Evolutionary conservation across 2,888 invertebrate genomes (phyloP).

Genomic region (Lepidocyrtinus sp.): DNA sequence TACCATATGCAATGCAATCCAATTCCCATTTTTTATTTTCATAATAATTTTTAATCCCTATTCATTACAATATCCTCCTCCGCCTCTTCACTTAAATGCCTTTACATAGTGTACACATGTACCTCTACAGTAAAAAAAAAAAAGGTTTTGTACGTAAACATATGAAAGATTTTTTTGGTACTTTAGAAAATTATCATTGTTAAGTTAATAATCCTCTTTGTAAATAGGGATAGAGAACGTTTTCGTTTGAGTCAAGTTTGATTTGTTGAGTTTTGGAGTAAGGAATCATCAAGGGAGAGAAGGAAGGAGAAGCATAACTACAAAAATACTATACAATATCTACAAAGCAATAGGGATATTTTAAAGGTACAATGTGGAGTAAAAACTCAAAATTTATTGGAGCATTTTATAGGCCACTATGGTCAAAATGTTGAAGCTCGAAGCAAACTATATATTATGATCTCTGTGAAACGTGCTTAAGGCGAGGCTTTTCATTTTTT

Average conservation of each 20-base stretch:
- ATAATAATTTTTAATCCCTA: slow-evolving; percentile 8
- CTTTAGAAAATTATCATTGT: not conserved
- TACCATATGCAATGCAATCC: not conserved
- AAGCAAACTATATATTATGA: not conserved
- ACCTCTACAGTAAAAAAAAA: no score
- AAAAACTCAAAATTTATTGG: slow-evolving; percentile 61
- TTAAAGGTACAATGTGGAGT: not conserved
- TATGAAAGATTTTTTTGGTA: not conserved
- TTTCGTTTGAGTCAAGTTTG: not conserved
- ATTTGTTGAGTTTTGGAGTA: slow-evolving; percentile 20
- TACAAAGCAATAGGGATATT: no score
- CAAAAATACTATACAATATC: not conserved
- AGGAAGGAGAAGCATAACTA: not conserved
- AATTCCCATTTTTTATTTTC: not conserved
- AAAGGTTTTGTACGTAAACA: not conserved
- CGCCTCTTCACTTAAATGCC: slow-evolving; percentile 5
- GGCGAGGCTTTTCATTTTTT: not conserved
- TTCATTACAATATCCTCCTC: slow-evolving; percentile 16
- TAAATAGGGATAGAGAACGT: not conserved
- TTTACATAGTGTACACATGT: no score
- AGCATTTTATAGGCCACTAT: slow-evolving; percentile 68
- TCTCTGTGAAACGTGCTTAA: not conserved
- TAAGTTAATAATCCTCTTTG: not conserved
- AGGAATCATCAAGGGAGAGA: not conserved
- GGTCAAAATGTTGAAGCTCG: slow-evolving; percentile 45